Evolutionary conservation across 2,888 invertebrate species (phyloP), one percentile per base, ranked within the genome.

Genomic region (Gryllus longicercus): DNA sequence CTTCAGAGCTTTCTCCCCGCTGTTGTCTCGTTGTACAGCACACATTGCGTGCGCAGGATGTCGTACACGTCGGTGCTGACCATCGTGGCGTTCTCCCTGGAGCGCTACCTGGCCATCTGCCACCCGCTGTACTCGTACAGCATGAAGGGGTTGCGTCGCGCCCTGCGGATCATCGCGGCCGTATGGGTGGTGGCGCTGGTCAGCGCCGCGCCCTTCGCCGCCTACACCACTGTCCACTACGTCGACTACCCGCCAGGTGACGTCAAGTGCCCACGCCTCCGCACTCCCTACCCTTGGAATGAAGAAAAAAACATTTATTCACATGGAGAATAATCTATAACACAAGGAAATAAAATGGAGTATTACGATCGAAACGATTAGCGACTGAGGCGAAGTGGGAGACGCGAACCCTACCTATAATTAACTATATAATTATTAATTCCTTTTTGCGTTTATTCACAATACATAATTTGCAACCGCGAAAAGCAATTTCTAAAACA

Each of bases 41-140:
- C 38, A 4, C 8, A 38, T 38, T 38, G 38, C 38, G 38, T 38
- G 38, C 88, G 25, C 88, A 95, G 95, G 87, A 95, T 96, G 0
- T 94, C 95, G 0, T 96, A 96, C 87, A 96, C 95, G 1, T 96
- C 96, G 1, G 95, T 96, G 78, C 88, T 97, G 85, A 97, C 96
- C 49, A 96, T 97, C 84, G 95, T 96, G 76, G 95, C 96, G 4
- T 97, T 97, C 88, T 96, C 96, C 0, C 92, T 94, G 87, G 97
- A 97, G 88, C 91, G 97, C 76, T 96, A 96, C 88, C 88, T 96
- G 83, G 96, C 96, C 51, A 96, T 97, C 85, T 97, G 97, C 86
- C 94, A 96, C 86, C 96, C 97, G 0, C 88, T 97, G 75, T 92
- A 93, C 85, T 90, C 94, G 82, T 94, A 95, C 87, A 92, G 93